Evolutionary conservation across 1,140 invertebrate species (phyloP).

Genomic region (Heliconius melpomene): DNA sequence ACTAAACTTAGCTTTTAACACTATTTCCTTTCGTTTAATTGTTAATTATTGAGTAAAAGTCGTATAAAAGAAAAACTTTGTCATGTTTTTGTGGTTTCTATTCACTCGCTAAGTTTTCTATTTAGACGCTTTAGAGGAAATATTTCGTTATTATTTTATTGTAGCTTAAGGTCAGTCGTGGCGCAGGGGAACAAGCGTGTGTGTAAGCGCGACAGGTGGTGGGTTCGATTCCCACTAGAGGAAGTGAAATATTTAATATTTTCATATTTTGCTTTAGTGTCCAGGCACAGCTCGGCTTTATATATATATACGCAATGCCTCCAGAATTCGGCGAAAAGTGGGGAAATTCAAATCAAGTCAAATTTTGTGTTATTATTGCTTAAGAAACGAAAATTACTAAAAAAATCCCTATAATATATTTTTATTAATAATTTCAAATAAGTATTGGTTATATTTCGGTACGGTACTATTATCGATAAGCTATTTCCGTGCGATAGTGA

Average conservation of each 20-base stretch:
- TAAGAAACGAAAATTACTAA: background rate
- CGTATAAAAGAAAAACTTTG: background rate
- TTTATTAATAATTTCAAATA: background rate
- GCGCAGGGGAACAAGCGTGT: too few relatives aligned
- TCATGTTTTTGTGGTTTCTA: background rate
- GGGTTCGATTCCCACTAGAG: too few relatives aligned
- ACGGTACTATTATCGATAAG: background rate
- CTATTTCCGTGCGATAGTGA: constrained; percentile 4
- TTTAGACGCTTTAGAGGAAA: background rate
- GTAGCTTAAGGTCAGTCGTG: too few relatives aligned
- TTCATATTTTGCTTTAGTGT: too few relatives aligned
- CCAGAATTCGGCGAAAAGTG: too few relatives aligned
- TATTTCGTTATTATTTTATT: too few relatives aligned
- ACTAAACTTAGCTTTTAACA: constrained; percentile 22
- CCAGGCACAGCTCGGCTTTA: too few relatives aligned
- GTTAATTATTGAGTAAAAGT: constrained; percentile 14
- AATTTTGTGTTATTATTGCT: background rate
- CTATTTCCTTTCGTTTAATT: constrained; percentile 16
- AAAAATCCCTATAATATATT: background rate
- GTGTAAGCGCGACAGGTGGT: too few relatives aligned
- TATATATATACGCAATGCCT: too few relatives aligned
- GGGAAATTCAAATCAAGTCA: too few relatives aligned
- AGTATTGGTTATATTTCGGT: background rate
- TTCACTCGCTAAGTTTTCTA: background rate
- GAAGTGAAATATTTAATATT: too few relatives aligned